Base-by-base conservation (phyloP, 2,888 invertebrate genomes). In the Aphrophora alni region DNA sequence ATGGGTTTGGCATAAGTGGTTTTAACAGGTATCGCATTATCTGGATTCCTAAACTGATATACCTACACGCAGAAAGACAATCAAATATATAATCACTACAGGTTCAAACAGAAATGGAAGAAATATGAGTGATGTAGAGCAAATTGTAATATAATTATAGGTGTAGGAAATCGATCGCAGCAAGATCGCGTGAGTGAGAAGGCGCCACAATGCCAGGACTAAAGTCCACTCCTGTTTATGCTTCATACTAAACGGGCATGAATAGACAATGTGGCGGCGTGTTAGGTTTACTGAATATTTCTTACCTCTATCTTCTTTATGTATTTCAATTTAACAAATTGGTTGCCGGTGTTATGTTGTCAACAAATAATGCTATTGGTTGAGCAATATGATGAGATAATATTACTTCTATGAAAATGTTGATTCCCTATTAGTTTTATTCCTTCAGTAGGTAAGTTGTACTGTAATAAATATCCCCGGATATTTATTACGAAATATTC, bases 71-170 rank as follows among this genome's bases (percentile, higher is more conserved):
- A 59, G 1, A 59, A 59, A 21, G 1, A 59, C n/a, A 21, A 59
- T 59, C 59, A 59, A 59, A 3, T 33, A 33, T 7, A 59, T 59
- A 59, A n/a, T 21, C 59, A 59, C n/a, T 21, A 59, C 2, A 10
- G 44, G 44, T 44, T 44, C 44, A 59, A n/a, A 59, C 59, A 21
- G 59, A 5, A 59, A 21, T 3, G 21, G 59, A 59, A 59, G 59
- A 0, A 7, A 59, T 59, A 59, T 59, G 59, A 59, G 59, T 59
- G 21, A 59, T 59, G 59, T 21, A 14, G 10, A 59, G 59, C 59
- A 59, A 59, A 59, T 59, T 59, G 59, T 59, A 21, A 59, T 59
- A 59, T 59, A 59, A 59, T 59, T 59, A 59, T 21, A 59, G 59
- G 59, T 59, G 59, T 59, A 59, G 59, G 59, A n/a, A 59, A 59